Base-by-base conservation (phyloP, 2,113 vertebrate species). In the Pomatorhinus ruficollis region DNA sequence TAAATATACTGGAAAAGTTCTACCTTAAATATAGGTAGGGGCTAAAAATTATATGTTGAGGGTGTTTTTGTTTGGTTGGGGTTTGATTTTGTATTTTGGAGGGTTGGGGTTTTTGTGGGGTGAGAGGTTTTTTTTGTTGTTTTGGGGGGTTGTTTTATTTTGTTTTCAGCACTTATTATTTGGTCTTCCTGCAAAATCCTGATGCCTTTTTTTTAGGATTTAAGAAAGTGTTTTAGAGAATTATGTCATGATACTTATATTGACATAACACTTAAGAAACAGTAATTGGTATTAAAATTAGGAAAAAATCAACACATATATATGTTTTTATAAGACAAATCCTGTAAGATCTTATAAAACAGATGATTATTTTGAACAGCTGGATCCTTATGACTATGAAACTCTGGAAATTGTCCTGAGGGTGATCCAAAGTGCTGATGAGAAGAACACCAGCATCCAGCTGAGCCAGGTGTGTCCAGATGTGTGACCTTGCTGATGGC, bases 351-450 rank as follows among this genome's bases (percentile, higher is more conserved):
- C 27, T 84, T 42, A 24, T 47, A 37, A 92, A 79, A n/a, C 1
- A 49, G 4, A 33, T 65, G 0, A 4, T 81, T 96, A 18, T 77
- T 82, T 86, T 94, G n/a, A 93, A 52, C 97, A 99, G 99, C 98
- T 99, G 95, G 99, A 99, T 95, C 99, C 99, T 11, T 99, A 99
- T 83, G 98, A 99, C 92, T 99, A 99, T 24, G 99, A 99, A 97
- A 98, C 98, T 94, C 98, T 99, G 47, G 99, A 99, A 95, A 97
- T 98, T 45, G 96, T 99, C 86, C 97, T 99, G 79, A 98, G 98
- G 92, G 98, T 99, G 89, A 98, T 99, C 40, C 98, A 99, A 92
- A 98, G 96, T 68, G 98, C 98, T 10, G 98, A 99, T 83, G 99
- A 99, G 63, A 98, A 97, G 77, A 98, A 98, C 80, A 96, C 97